Conservation (phyloP, 2,113 vertebrate species). For the Tragulus kanchil region DNA sequence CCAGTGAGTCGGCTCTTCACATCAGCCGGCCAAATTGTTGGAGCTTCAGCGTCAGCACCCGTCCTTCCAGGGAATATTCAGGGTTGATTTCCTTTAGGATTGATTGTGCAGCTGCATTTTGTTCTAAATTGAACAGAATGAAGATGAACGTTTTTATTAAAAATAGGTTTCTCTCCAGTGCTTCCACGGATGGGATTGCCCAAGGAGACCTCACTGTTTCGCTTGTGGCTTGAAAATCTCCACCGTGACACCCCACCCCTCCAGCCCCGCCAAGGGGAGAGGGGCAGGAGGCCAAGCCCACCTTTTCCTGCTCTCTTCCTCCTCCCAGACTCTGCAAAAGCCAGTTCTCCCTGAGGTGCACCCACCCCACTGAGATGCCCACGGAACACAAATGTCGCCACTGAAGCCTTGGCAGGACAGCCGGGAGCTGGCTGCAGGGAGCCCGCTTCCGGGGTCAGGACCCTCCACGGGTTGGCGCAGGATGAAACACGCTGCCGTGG, state of each 20-base stretch:
- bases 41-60: neutral
- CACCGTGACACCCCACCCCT: neutral
- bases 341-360: neutral
- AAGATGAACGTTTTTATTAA: neutral
- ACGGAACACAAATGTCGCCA: neutral
- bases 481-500: neutral
- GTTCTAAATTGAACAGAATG: neutral
- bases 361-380: neutral
- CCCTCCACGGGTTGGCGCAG: accelerated
- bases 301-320: neutral
- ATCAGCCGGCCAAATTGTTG: neutral
- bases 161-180: neutral
- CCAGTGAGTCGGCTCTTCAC: neutral
- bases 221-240: neutral
- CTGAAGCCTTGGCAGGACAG: too few species aligned
- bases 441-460: neutral
- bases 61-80: neutral
- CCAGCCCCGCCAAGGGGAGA: too few species aligned
- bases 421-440: neutral
- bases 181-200: neutral
- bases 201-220: neutral
- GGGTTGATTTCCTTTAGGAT: neutral
- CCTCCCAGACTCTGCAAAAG: neutral
- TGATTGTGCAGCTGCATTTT: neutral
- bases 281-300: neutral